Conservation (phyloP, 2,888 invertebrate genomes). For the Metalampra italica region DNA sequence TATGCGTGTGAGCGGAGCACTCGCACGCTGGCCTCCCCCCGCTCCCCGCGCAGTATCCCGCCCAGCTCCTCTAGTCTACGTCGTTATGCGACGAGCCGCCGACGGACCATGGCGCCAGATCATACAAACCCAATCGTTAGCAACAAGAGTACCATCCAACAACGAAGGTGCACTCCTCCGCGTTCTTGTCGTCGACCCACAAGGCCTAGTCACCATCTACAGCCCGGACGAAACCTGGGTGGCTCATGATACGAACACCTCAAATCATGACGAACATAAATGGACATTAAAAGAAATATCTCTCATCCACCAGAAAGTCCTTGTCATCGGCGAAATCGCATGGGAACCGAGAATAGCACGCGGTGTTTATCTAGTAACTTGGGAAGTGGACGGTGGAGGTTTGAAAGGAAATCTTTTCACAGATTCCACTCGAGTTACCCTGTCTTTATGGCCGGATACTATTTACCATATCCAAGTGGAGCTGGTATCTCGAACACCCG, state of each 20-base stretch:
- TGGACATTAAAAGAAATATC: constrained; percentile 84
- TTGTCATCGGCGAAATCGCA: constrained; percentile 84
- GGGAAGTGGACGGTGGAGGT: constrained; percentile 91
- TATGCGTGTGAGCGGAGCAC: constrained; percentile 80
- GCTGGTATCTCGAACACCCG: constrained; percentile 79
- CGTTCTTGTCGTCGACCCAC: constrained; percentile 84
- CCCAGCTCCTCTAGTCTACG: constrained; percentile 81
- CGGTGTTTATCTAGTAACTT: constrained; percentile 87
- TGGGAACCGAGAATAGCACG: constrained; percentile 83
- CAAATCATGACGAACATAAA: constrained; percentile 68
- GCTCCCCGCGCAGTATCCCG: constrained; percentile 77
- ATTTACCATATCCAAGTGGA: constrained; percentile 89
- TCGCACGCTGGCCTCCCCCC: constrained; percentile 82
- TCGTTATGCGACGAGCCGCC: constrained; percentile 82
- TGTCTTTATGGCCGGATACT: constrained; percentile 89
- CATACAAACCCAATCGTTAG: constrained; percentile 81
- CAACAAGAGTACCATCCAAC: constrained; percentile 81
- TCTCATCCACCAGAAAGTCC: constrained; percentile 84
- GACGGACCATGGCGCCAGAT: constrained; percentile 83
- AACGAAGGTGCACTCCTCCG: constrained; percentile 82
- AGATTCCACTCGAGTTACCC: constrained; percentile 86
- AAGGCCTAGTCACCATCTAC: constrained; percentile 84
- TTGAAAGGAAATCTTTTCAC: constrained; percentile 90
- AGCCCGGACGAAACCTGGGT: constrained; percentile 81
- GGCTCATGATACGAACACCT: constrained; percentile 74